A percentile compares a stretch with the other conserved stretches of the same genome.
Conservation (phyloP, 2,113 vertebrate genomes). For the Glareola pratincola region DNA sequence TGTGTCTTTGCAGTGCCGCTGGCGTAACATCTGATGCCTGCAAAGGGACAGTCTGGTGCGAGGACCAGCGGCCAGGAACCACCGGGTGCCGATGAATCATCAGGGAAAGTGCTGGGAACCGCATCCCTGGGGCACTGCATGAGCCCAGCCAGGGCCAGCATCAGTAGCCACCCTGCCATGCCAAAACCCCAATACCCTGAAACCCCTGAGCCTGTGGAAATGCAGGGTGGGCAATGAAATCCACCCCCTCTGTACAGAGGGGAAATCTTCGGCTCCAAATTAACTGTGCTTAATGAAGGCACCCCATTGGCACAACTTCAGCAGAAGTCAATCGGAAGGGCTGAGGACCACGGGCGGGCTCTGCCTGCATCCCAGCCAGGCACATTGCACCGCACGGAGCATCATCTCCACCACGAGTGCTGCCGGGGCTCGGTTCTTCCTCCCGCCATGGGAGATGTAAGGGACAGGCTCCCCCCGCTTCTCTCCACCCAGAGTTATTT, state of each 20-base stretch:
- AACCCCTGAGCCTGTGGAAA: not conserved
- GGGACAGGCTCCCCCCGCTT: not conserved
- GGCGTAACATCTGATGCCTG: not conserved
- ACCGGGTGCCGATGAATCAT: not conserved
- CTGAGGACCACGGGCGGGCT: rapidly evolving
- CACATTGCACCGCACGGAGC: rapidly evolving
- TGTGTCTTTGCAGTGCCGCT: not conserved
- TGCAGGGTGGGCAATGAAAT: not conserved
- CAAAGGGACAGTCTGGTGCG: not conserved
- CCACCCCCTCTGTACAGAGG: not conserved
- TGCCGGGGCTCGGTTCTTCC: not conserved
- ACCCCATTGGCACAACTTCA: rapidly evolving
- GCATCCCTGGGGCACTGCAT: not conserved
- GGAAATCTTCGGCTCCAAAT: not conserved
- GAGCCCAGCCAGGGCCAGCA: not conserved
- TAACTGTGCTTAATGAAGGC: not conserved
- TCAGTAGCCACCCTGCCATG: not conserved
- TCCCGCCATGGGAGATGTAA: not conserved
- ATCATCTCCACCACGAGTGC: not conserved
- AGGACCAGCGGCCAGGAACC: not conserved
- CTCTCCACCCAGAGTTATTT: not conserved
- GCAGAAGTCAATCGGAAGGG: not conserved
- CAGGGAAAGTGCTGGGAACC: rapidly evolving
- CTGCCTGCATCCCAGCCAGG: not conserved
- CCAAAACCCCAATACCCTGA: not conserved